Conservation (phyloP, 2,797 vertebrate species). For the Lacerta agilis region DNA sequence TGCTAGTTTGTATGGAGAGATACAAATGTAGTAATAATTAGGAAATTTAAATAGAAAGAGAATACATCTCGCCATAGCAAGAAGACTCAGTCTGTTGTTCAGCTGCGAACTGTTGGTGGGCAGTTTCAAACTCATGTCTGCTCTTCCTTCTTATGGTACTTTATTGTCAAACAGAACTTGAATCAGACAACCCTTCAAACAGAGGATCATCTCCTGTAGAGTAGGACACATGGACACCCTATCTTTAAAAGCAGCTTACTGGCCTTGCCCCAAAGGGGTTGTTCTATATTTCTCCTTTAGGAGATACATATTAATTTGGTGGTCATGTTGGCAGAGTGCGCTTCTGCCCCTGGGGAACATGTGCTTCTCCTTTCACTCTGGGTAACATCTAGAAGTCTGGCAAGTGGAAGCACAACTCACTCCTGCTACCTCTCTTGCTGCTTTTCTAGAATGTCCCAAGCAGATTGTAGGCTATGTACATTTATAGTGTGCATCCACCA, state of each 20-base stretch:
- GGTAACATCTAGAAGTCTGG: not conserved
- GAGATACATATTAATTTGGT: not conserved
- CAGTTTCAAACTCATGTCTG: too few species aligned
- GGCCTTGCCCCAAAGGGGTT: not conserved
- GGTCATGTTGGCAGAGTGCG: not conserved
- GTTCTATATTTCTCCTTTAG: not conserved
- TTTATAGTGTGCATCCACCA: not conserved
- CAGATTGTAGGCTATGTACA: not conserved
- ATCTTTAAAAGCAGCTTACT: not conserved
- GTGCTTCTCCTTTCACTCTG: not conserved
- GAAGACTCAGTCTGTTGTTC: too few species aligned
- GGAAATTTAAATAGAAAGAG: too few species aligned
- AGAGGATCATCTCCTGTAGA: too few species aligned
- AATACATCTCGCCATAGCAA: too few species aligned
- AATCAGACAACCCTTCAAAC: too few species aligned
- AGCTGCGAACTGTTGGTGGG: too few species aligned
- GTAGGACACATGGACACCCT: too few species aligned
- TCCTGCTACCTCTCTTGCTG: not conserved
- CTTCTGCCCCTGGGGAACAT: not conserved
- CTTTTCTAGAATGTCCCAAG: not conserved
- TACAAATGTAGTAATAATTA: too few species aligned
- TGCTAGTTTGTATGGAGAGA: too few species aligned
- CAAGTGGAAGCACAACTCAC: not conserved
- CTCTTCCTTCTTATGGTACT: too few species aligned
- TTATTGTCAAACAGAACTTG: too few species aligned